Base-by-base conservation (phyloP, 2,113 vertebrate genomes). In the Chunga burmeisteri region DNA sequence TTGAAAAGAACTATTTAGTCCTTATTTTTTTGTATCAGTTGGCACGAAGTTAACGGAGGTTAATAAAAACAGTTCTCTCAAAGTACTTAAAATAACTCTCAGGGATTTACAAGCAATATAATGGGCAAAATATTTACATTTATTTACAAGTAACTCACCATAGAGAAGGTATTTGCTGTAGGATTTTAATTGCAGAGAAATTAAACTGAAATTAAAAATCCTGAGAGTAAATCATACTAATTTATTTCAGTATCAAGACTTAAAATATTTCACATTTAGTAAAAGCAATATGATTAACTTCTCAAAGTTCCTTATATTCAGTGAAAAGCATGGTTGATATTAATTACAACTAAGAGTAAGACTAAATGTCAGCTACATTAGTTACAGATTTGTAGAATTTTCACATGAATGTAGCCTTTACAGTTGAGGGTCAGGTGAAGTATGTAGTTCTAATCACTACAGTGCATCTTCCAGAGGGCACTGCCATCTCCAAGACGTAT, bases 371-470 rank as follows among this genome's bases (percentile, higher is more conserved):
- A 53, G 30, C 53, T 46, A 5, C 7, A 0, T 52, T 42, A 68
- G 13, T 19, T 30, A 59, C 0, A 49, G 25, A 29, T 11, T 4
- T 42, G 47, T 21, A 72, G 4, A 9, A 14, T 27, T 81, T 56
- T 47, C 38, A 58, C 16, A 50, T 18, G 58, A 52, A 7, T 21
- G 6, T 7, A 40, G 19, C 32, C 49, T 23, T 58, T 34, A 63
- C 22, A 52, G 36, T 2, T 30, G 47, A 38, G 9, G 19, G 16
- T 10, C 79, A 52, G 58, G 36, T 25, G 42, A 82, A 66, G 11
- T 3, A 13, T 2, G 2, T 2, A 22, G 25, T 15, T 66, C 20
- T 56, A 11, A 68, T 1, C 38, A 29, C 22, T 42, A 17, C 1
- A 14, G 21, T 67, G 11, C 73, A 46, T 14, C 59, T 32, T 17